Evolutionary conservation across 2,888 invertebrate genomes (phyloP), one percentile per base, ranked within the genome.

Genomic region (Luperina nickerlii): DNA sequence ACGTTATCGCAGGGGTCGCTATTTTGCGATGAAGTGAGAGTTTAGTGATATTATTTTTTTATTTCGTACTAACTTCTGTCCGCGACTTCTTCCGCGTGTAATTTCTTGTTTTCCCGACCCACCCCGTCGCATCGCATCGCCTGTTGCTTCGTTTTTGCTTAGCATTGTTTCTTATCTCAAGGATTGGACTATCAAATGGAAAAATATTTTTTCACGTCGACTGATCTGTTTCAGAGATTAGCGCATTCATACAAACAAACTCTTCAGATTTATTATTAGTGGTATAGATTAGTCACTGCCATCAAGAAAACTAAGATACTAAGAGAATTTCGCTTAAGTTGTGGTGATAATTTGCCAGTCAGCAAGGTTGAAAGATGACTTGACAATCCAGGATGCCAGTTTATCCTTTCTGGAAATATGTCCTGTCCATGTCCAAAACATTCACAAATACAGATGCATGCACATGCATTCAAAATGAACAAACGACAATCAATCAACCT

Each of bases 401-500:
- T 60, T 11, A n/a, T 60, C 57, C n/a, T 11, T 60, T 57, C 24
- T n/a, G 57, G 24, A 1, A 54, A 24, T 48, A 48, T 48, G 48
- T 11, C 48, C 4, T 13, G 13, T 48, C 11, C 9, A 45, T 11
- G 11, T 45, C 48, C 48, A 48, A 57, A 57, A n/a, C 57, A 57
- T 57, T n/a, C 57, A 57, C 11, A 62, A 62, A 62, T 27, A 66
- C 18, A 48, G 48, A 69, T 48, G 38, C 51, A 27, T 45, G n/a
- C n/a, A n/a, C n/a, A n/a, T n/a, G 38, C 51, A 27, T 45, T 38
- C 15, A 71, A 78, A 84, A 74, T 68, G 73, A 74, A 79, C 72
- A 82, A 60, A 60, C 70, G n/a, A 70, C 77, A 72, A 79, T 83
- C 86, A 76, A 88, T 88, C 83, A 84, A 78, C 63, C 13, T 51